phyloP scores from a whole-genome alignment of 2,888 invertebrate species.

The Drosophila mettleri region DNA sequence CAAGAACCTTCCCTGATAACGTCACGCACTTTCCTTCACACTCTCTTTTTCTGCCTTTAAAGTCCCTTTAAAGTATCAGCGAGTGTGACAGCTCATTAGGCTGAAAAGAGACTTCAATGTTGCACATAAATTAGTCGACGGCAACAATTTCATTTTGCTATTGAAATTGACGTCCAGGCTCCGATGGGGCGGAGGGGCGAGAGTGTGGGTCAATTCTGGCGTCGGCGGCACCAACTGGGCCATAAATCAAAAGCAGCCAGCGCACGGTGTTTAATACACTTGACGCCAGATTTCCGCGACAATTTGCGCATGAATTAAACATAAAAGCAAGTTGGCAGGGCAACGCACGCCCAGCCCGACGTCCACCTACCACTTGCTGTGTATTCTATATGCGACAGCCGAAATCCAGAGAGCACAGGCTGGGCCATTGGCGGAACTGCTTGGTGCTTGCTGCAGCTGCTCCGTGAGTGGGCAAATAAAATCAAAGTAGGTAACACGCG shows the following conservation, averaged over 20 bases:
- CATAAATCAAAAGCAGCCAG: slow-evolving; percentile 78
- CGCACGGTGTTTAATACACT: slow-evolving; percentile 74
- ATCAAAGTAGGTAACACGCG: slow-evolving; percentile 80
- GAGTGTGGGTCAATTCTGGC: slow-evolving; percentile 22
- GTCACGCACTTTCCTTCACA: not conserved
- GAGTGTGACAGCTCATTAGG: slow-evolving; percentile 61
- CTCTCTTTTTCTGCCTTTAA: not conserved
- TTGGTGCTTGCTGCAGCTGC: slow-evolving; percentile 23
- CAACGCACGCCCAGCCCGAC: slow-evolving; percentile 32
- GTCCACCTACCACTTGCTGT: not conserved
- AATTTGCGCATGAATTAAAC: slow-evolving; percentile 79
- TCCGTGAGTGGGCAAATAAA: slow-evolving; percentile 70
- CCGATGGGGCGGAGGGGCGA: slow-evolving; percentile 8
- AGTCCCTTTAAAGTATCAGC: slow-evolving; percentile 17
- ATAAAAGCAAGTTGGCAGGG: slow-evolving; percentile 71
- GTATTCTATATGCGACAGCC: not conserved
- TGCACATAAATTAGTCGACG: slow-evolving; percentile 67
- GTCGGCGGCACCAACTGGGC: slow-evolving; percentile 66
- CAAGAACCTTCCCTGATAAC: not conserved
- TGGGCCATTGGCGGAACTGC: slow-evolving; percentile 6
- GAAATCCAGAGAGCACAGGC: slow-evolving; percentile 20
- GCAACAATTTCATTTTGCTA: slow-evolving; percentile 70
- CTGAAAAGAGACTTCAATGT: slow-evolving; percentile 45
- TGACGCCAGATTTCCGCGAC: slow-evolving; percentile 80
- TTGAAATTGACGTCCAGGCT: slow-evolving; percentile 67